Percentiles rank a stretch among this genome's conserved stretches.
phyloP scores from a whole-genome alignment of 2,888 invertebrate genomes.

The Hartigia nigra region DNA sequence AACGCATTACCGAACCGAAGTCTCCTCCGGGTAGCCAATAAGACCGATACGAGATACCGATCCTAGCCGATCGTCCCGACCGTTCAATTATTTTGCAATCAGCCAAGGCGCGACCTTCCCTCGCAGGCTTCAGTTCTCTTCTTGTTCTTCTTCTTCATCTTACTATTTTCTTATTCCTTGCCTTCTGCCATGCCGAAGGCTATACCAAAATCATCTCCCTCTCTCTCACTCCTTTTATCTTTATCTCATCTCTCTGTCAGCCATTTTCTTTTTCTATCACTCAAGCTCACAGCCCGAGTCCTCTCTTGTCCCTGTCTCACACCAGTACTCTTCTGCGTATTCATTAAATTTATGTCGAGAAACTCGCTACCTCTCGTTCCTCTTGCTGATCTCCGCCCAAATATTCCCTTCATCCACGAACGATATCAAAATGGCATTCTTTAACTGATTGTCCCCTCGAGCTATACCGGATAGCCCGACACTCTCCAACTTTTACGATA shows the following conservation, averaged over 20 bases:
- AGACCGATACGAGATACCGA: slow-evolving; percentile 57
- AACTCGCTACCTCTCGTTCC: background rate
- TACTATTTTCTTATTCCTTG: background rate
- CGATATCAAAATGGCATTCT: slow-evolving; percentile 57
- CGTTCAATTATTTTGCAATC: slow-evolving; percentile 66
- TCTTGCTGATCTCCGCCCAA: background rate
- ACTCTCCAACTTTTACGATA: slow-evolving; percentile 55
- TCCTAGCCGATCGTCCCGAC: slow-evolving; percentile 58
- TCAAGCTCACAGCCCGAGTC: slow-evolving; percentile 24
- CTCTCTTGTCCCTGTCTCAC: background rate
- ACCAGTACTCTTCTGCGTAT: slow-evolving; percentile 20
- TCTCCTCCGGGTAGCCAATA: slow-evolving; percentile 52
- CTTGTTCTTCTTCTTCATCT: background rate
- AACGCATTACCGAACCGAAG: slow-evolving; percentile 62
- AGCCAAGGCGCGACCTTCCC: slow-evolving; percentile 33
- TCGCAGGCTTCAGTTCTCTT: background rate
- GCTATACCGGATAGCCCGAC: slow-evolving; percentile 45
- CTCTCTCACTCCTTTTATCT: slow-evolving; percentile 10
- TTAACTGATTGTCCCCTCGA: slow-evolving; percentile 57
- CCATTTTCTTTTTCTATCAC: slow-evolving; percentile 1
- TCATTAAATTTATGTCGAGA: slow-evolving; percentile 44
- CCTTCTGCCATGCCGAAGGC: background rate
- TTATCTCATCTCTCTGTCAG: background rate
- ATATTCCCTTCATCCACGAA: slow-evolving; percentile 32
- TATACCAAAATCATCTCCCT: background rate